Conservation (phyloP, 1,140 invertebrate species). For the Hydropsyche tenuis region DNA sequence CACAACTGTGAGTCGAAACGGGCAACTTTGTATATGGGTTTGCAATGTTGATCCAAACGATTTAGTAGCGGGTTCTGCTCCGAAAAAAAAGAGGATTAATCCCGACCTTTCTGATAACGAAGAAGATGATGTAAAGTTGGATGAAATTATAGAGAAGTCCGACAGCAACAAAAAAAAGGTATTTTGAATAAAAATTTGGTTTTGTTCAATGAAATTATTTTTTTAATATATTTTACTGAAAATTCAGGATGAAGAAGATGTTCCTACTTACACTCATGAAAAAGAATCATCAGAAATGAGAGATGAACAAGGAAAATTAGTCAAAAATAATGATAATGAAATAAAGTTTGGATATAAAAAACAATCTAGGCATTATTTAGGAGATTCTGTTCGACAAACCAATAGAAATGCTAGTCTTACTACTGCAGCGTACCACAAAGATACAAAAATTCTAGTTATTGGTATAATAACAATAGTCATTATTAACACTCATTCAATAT, state of each 20-base stretch:
- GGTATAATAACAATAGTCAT: slow-evolving; percentile 52
- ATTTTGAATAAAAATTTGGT: slow-evolving; percentile 2
- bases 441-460: slow-evolving; percentile 79
- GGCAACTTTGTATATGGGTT: slow-evolving; percentile 86
- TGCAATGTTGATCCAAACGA: slow-evolving; percentile 75
- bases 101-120: slow-evolving; percentile 58
- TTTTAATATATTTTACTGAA: slow-evolving; percentile 21
- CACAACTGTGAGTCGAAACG: slow-evolving; percentile 76
- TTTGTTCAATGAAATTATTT: slow-evolving; percentile 13
- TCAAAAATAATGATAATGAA: slow-evolving; percentile 52
- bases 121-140: slow-evolving; percentile 59
- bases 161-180: slow-evolving; percentile 56
- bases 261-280: slow-evolving; percentile 45
- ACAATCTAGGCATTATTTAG: slow-evolving; percentile 73
- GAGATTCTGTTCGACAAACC: slow-evolving; percentile 70
- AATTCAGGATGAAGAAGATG: slow-evolving; percentile 51
- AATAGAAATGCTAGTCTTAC: slow-evolving; percentile 70
- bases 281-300: slow-evolving; percentile 42
- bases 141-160: slow-evolving; percentile 63
- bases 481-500: not conserved
- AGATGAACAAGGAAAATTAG: slow-evolving; percentile 49
- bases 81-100: slow-evolving; percentile 57
- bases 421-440: slow-evolving; percentile 79
- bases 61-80: slow-evolving; percentile 63
- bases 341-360: slow-evolving; percentile 73